Base-by-base conservation (phyloP, 2,113 vertebrate species). In the Misgurnus mizolepis region DNA sequence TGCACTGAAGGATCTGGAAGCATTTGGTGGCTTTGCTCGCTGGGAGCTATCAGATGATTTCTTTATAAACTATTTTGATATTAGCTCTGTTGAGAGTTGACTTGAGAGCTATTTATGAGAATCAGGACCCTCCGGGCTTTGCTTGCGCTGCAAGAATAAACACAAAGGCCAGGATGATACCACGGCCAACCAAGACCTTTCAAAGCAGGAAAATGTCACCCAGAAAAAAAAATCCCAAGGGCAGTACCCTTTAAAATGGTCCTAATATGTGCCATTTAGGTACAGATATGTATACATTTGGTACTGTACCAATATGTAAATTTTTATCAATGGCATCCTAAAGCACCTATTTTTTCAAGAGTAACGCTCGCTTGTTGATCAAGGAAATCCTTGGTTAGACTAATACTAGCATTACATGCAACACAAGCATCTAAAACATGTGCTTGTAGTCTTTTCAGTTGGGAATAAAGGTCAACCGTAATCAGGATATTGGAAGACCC, bases 1-100 rank as follows among this genome's bases (percentile, higher is more conserved):
- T 87, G 90, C 89, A 88, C 86, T 67, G 80, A 62, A 86, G 75
- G 88, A 88, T 90, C 90, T 93, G 91, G 89, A 93, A 90, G 88
- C 82, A 81, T 91, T 93, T 90, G 89, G 87, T 79, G 40, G 75
- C 74, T 83, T 86, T 58, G 84, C 88, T 88, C 86, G 86, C 90
- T 93, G 92, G 92, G 93, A 94, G 92, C 86, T 88, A 92, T 93
- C 91, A 91, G 87, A 85, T 67, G 55, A 89, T 89, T 87, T 87
- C 83, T 87, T 89, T 91, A 90, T 91, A 88, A 89, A 90, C 91
- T 90, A 89, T 92, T 92, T 91, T 91, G 89, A 92, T 94, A 92
- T 90, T 82, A 88, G 88, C 91, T 92, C 91, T 90, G 88, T 89
- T 81, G 90, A 92, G 90, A 92, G 84, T 90, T 91, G 90, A 86